A percentile compares a stretch with the other conserved stretches of the same genome.
phyloP scores from a whole-genome alignment of 2,888 invertebrate genomes.

The Pachydiplax longipennis region DNA sequence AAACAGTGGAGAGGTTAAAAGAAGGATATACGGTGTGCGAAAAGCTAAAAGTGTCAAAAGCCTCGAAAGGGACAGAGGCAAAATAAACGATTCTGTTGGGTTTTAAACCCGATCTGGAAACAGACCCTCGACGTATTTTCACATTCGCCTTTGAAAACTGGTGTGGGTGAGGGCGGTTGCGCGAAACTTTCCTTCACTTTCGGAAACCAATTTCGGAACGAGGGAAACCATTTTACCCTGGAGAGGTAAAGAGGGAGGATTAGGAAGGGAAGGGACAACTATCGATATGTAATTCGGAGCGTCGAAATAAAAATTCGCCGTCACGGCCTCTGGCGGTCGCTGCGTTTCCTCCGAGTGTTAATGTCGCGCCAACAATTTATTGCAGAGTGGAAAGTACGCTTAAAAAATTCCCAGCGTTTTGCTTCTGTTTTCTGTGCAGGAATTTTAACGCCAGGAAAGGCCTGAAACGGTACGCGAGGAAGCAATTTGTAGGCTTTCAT shows the following conservation, averaged over 20 bases:
- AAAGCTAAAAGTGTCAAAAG: not conserved
- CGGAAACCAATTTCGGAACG: too few species aligned
- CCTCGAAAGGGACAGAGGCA: not conserved
- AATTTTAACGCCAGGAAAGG: not conserved
- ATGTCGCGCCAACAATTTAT: not conserved
- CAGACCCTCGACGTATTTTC: too few species aligned
- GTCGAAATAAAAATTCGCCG: not conserved
- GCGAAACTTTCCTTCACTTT: too few species aligned
- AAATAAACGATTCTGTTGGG: not conserved
- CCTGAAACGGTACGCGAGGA: not conserved
- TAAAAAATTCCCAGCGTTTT: not conserved
- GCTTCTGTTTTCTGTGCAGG: not conserved
- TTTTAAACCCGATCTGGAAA: too few species aligned
- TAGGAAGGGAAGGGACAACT: not conserved
- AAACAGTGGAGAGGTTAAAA: not conserved
- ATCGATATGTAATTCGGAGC: not conserved
- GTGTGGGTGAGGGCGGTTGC: too few species aligned
- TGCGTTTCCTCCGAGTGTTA: not conserved
- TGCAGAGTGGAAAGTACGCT: not conserved
- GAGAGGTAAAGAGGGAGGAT: too few species aligned
- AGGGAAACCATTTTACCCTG: too few species aligned
- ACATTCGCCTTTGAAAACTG: too few species aligned
- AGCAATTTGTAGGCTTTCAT: not conserved
- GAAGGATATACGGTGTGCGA: not conserved
- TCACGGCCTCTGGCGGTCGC: not conserved